Evolutionary conservation across 2,797 vertebrate genomes (phyloP).

Genomic region (Toxotes lorentzi): DNA sequence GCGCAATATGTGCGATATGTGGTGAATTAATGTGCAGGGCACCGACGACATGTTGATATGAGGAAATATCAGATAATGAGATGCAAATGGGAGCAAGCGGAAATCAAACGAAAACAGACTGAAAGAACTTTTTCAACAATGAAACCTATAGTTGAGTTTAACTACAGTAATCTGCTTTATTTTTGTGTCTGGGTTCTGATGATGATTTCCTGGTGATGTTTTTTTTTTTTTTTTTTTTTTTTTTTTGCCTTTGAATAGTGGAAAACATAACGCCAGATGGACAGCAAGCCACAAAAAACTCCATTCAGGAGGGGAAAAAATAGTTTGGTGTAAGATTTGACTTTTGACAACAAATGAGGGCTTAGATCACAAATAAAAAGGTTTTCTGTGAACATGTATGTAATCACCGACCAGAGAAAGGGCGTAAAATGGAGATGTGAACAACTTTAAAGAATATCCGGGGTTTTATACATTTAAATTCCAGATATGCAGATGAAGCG

Average conservation of each 20-base stretch:
- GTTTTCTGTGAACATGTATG: neutral
- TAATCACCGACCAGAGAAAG: slow-evolving; percentile 9
- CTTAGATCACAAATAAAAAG: neutral
- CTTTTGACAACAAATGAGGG: neutral
- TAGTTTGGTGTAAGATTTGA: neutral
- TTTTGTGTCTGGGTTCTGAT: neutral
- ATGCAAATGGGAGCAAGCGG: slow-evolving; percentile 23
- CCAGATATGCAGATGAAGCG: neutral
- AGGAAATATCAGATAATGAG: slow-evolving; percentile 9
- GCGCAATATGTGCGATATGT: neutral
- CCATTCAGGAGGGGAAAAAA: neutral
- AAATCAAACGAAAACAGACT: slow-evolving; percentile 12
- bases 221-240: neutral
- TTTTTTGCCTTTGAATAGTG: neutral
- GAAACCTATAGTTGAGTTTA: neutral
- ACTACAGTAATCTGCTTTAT: neutral
- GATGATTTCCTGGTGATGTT: neutral
- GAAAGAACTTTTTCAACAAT: neutral
- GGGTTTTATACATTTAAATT: neutral
- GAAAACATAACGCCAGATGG: neutral
- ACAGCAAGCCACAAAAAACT: neutral
- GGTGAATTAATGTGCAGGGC: neutral
- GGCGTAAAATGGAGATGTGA: neutral
- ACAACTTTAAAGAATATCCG: neutral
- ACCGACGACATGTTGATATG: neutral